A percentile compares a stretch with the other conserved stretches of the same genome.
Evolutionary conservation across 2,113 vertebrate species (phyloP).

Genomic region (Gobiocypris rarus): DNA sequence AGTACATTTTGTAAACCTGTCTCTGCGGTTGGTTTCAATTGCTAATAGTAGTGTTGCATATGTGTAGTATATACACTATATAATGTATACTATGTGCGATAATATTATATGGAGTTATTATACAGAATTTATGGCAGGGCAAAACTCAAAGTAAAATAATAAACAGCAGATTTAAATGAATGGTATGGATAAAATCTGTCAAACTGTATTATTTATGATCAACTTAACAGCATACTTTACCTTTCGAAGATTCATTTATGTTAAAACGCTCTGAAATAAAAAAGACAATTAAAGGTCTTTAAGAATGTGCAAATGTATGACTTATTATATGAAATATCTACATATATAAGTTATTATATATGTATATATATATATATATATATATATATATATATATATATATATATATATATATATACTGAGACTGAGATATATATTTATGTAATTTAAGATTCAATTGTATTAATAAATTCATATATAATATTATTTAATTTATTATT

Average conservation of each 20-base stretch:
- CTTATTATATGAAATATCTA: no score
- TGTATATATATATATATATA: no score
- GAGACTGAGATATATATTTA: no score
- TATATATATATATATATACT: no score
- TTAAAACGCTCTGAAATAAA: conserved; percentile 67
- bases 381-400: no score
- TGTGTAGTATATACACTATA: not conserved
- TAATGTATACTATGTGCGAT: not conserved
- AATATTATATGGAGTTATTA: not conserved
- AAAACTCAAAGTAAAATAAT: not conserved
- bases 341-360: no score
- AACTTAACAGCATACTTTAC: conserved; percentile 33
- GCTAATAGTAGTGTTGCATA: not conserved
- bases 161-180: not conserved
- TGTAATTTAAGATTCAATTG: no score
- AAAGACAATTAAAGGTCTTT: not conserved
- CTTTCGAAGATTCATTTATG: conserved; percentile 63
- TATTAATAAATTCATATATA: no score
- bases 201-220: not conserved
- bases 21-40: not conserved
- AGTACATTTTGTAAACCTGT: not conserved
- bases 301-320: no score
- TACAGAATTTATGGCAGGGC: not conserved
- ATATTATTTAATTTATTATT: no score
- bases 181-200: not conserved